These are phyloP conservation scores for Camptogramma bilineatum DNA, from an alignment of 2,888 invertebrate species.

Conservation along the genomic window DNA sequence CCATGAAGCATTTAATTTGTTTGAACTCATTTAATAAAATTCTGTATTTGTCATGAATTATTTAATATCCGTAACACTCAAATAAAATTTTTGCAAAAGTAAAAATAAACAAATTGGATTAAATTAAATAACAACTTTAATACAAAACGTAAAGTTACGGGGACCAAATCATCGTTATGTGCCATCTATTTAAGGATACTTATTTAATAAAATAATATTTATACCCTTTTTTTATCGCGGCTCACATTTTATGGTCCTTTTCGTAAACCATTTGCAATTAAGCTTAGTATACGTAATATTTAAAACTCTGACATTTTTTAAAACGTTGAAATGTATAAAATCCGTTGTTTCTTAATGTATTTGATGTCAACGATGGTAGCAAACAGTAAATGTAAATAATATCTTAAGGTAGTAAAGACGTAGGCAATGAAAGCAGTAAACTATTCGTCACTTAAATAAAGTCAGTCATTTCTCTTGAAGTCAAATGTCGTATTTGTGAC, in stretches of 20 bases:
- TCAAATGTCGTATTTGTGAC: slow-evolving; percentile 8
- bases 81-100: slow-evolving; percentile 6
- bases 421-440: slow-evolving; percentile 2
- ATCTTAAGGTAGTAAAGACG: slow-evolving; percentile 15
- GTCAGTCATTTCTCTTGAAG: not conserved
- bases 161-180: slow-evolving; percentile 71
- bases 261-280: slow-evolving; percentile 20
- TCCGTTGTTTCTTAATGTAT: slow-evolving; percentile 16
- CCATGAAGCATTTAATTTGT: not conserved
- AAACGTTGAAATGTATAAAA: slow-evolving; percentile 17
- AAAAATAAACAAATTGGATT: slow-evolving; percentile 18
- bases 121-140: slow-evolving; percentile 26
- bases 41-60: not conserved
- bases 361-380: slow-evolving; percentile 9
- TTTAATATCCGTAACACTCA: slow-evolving; percentile 36
- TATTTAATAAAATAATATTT: slow-evolving; percentile 38
- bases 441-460: slow-evolving; percentile 17
- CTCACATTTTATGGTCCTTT: slow-evolving; percentile 20
- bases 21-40: not conserved
- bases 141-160: slow-evolving; percentile 62
- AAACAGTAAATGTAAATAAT: slow-evolving; percentile 28
- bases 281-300: slow-evolving; percentile 24
- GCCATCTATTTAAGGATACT: slow-evolving; percentile 67
- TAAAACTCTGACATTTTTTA: slow-evolving; percentile 9
- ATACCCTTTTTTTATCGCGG: slow-evolving; percentile 23